A percentile compares a stretch with the other conserved stretches of the same genome.
Conservation (phyloP, 2,888 invertebrate genomes). For the Acanthosepion lycidas region DNA sequence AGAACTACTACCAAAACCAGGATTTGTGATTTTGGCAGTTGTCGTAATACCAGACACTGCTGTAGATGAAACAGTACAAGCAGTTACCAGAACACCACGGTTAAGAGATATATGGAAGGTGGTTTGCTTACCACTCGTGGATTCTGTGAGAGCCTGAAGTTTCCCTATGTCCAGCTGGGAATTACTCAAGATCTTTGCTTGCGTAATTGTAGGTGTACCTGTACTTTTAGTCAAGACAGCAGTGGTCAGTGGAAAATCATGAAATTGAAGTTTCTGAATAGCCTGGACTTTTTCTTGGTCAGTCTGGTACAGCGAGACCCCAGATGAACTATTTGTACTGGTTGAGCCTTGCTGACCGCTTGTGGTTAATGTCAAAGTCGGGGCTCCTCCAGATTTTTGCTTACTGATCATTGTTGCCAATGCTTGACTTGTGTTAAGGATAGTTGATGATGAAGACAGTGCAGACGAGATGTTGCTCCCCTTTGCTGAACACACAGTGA, state of each 20-base stretch:
- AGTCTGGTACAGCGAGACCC: not conserved
- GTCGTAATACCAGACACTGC: constrained; percentile 25
- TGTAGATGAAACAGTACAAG: not conserved
- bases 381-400: not conserved
- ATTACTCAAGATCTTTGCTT: constrained; percentile 59
- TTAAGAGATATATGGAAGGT: constrained; percentile 51
- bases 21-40: constrained; percentile 47
- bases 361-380: not conserved
- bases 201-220: constrained; percentile 58
- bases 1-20: constrained; percentile 44
- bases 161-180: constrained; percentile 49
- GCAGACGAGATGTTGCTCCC: constrained; percentile 42
- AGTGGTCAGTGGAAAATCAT: constrained; percentile 69
- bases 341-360: not conserved
- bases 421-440: constrained; percentile 47
- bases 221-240: constrained; percentile 56
- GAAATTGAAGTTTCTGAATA: constrained; percentile 68
- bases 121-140: constrained; percentile 44
- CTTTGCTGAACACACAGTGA: constrained; percentile 35
- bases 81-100: constrained; percentile 48
- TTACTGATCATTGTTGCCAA: constrained; percentile 33
- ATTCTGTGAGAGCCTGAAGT: constrained; percentile 47
- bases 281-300: constrained; percentile 61
- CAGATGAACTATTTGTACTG: constrained; percentile 57
- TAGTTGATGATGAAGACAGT: constrained; percentile 47